Percentiles rank a stretch among this genome's conserved stretches.
Evolutionary conservation across 2,888 invertebrate species (phyloP).

Genomic region (Polydrusus cervinus): DNA sequence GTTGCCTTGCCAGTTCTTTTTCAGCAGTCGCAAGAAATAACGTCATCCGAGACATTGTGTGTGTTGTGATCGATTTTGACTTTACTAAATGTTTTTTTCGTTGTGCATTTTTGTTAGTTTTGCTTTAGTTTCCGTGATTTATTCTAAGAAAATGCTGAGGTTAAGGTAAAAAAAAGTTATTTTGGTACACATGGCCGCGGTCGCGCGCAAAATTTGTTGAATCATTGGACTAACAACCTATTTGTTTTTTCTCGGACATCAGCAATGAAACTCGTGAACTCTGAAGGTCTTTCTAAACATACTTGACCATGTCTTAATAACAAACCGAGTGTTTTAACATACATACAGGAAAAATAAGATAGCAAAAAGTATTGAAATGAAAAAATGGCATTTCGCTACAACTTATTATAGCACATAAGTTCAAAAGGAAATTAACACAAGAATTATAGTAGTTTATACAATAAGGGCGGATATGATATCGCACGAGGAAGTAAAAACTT

Average conservation of each 20-base stretch:
- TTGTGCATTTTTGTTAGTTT: constrained; percentile 35
- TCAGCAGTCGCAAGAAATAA: constrained; percentile 13
- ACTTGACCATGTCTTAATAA: neutral
- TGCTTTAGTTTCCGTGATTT: constrained; percentile 35
- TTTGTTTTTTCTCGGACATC: constrained; percentile 15
- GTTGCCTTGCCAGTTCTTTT: constrained; percentile 8
- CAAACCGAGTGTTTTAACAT: too few species aligned
- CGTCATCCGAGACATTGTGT: neutral
- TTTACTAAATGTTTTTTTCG: constrained; percentile 30
- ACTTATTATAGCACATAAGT: too few species aligned
- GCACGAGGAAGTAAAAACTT: too few species aligned
- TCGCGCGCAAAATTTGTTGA: constrained; percentile 5
- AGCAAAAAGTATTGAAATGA: too few species aligned
- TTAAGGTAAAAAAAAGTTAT: constrained; percentile 36
- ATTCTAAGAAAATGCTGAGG: constrained; percentile 27
- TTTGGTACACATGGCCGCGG: neutral
- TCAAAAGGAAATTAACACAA: too few species aligned
- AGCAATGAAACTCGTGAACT: neutral
- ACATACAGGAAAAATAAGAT: too few species aligned
- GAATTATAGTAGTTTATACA: too few species aligned
- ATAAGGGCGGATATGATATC: too few species aligned
- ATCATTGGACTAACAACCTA: constrained; percentile 2
- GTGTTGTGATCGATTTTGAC: neutral
- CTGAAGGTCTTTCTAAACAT: constrained; percentile 4
- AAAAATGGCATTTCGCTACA: too few species aligned